Percentiles rank a stretch among this genome's conserved stretches.
phyloP scores from a whole-genome alignment of 2,888 invertebrate genomes.

The Pegoplata infirma region DNA sequence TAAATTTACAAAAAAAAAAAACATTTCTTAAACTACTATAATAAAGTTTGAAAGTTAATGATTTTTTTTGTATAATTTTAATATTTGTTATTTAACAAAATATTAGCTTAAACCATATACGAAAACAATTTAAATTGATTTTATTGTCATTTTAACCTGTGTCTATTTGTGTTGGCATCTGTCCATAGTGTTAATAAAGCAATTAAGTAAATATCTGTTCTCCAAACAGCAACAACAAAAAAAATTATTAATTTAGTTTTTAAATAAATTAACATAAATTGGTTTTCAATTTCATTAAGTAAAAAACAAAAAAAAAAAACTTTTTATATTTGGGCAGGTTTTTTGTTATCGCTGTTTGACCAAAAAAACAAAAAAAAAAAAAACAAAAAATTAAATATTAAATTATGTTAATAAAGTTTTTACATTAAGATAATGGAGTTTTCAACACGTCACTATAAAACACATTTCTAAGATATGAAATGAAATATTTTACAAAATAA shows the following conservation, averaged over 20 bases:
- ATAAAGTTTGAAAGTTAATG: no score
- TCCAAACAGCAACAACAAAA: background rate
- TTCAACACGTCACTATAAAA: constrained; percentile 44
- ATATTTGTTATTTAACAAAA: no score
- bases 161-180: background rate
- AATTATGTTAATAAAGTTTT: constrained; percentile 46
- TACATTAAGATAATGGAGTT: constrained; percentile 42
- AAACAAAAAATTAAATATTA: constrained; percentile 27
- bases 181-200: constrained; percentile 49
- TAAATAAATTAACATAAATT: constrained; percentile 52
- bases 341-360: constrained; percentile 29
- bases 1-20: no score
- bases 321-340: constrained; percentile 6
- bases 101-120: no score
- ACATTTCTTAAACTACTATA: no score
- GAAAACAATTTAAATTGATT: background rate
- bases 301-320: background rate
- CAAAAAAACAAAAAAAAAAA: constrained; percentile 10
- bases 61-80: no score
- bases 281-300: constrained; percentile 23
- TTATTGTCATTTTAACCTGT: background rate
- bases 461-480: constrained; percentile 10
- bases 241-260: constrained; percentile 49
- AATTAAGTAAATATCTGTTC: constrained; percentile 42
- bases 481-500: constrained; percentile 19